Evolutionary conservation across 2,888 invertebrate genomes (phyloP).

Genomic region (Altica lythri): DNA sequence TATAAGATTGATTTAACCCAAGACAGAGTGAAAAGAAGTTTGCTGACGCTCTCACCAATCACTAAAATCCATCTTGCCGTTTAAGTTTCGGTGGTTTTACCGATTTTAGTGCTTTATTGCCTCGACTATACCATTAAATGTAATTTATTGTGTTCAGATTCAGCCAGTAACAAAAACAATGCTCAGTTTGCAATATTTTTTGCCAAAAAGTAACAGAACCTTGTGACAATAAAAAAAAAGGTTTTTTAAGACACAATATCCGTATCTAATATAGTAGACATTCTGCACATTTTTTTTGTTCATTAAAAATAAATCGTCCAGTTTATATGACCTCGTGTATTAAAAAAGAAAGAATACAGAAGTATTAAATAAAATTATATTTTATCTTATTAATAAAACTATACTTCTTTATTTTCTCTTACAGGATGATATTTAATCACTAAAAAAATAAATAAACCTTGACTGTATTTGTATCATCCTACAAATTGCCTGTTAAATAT

Average conservation of each 20-base stretch:
- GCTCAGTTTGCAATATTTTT: not conserved
- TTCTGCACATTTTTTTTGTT: slow-evolving; percentile 29
- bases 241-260: not conserved
- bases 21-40: no score
- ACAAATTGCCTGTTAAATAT: slow-evolving; percentile 28
- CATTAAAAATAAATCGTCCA: slow-evolving; percentile 26
- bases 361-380: not conserved
- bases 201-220: no score
- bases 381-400: not conserved
- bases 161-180: no score
- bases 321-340: slow-evolving; percentile 17
- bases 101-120: no score
- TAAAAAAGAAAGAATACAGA: not conserved
- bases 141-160: no score
- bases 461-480: not conserved
- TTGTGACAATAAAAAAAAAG: no score
- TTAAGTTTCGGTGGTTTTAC: no score
- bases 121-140: no score
- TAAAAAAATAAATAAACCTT: not conserved
- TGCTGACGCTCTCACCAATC: no score
- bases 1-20: no score
- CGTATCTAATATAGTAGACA: slow-evolving; percentile 3
- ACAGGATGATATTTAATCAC: not conserved
- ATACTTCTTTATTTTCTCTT: slow-evolving; percentile 4
- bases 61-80: no score